phyloP scores from a whole-genome alignment of 2,888 invertebrate species.

The Xestia sexstrigata region DNA sequence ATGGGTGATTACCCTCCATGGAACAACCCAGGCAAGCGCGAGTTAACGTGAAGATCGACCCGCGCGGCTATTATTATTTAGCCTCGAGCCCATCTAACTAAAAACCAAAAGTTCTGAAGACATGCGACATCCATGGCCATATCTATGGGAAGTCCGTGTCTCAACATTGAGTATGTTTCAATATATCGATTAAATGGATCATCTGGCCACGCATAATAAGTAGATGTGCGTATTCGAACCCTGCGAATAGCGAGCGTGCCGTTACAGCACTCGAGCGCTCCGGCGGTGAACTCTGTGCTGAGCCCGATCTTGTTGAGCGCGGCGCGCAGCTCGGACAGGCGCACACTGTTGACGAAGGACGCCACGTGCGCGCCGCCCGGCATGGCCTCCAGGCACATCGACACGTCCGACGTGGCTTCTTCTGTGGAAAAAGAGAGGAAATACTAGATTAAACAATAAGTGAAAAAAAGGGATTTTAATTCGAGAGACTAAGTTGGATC shows the following conservation, averaged over 20 bases:
- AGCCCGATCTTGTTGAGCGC: conserved; percentile 97
- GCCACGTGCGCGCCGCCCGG: conserved; percentile 93
- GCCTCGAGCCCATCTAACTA: too few relatives aligned
- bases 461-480: too few relatives aligned
- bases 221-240: conserved; percentile 76
- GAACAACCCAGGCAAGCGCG: too few relatives aligned
- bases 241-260: conserved; percentile 96
- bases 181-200: background rate
- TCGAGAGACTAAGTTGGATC: too few relatives aligned
- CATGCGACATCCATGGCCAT: background rate
- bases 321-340: conserved; percentile 96
- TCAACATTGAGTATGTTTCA: background rate
- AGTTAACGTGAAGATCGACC: too few relatives aligned
- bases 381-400: conserved; percentile 93
- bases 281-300: conserved; percentile 92
- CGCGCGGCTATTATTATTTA: too few relatives aligned
- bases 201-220: background rate
- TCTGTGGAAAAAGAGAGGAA: too few relatives aligned
- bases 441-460: too few relatives aligned
- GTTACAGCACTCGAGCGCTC: conserved; percentile 98
- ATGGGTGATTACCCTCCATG: too few relatives aligned
- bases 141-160: background rate
- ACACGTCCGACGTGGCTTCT: conserved; percentile 89
- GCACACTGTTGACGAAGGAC: conserved; percentile 97
- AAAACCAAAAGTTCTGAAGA: background rate